Percentiles rank a stretch among this genome's conserved stretches.
phyloP scores from a whole-genome alignment of 2,113 vertebrate species.

The Python bivittatus region DNA sequence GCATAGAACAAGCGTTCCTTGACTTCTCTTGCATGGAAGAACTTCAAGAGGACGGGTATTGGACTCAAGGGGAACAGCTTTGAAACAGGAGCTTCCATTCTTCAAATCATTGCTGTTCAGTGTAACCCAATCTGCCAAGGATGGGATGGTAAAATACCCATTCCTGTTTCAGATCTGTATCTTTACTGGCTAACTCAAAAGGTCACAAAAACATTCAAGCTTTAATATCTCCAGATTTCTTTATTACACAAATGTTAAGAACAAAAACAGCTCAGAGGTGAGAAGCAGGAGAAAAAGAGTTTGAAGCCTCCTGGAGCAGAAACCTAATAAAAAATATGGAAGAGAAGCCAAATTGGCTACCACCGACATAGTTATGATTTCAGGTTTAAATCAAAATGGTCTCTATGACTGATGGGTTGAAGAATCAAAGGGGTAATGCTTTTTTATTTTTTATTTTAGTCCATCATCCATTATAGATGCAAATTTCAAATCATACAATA shows the following conservation, averaged over 20 bases:
- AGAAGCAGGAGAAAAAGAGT: background rate
- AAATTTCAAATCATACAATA: slow-evolving; percentile 1
- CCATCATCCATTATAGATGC: slow-evolving; percentile 14
- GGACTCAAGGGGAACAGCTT: background rate
- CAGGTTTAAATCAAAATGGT: background rate
- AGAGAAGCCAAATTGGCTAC: background rate
- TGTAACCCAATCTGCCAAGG: background rate
- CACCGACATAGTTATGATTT: background rate
- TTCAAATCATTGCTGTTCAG: background rate
- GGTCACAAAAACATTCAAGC: background rate
- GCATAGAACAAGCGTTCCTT: background rate
- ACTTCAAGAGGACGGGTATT: background rate
- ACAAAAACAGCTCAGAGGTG: background rate
- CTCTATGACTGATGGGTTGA: background rate
- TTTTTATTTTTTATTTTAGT: background rate
- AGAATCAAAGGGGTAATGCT: background rate
- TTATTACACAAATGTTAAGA: background rate
- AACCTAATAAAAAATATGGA: background rate
- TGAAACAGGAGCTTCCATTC: background rate
- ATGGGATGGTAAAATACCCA: background rate
- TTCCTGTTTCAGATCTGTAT: background rate
- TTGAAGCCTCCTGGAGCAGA: background rate
- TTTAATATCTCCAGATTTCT: background rate
- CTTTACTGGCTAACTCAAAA: background rate
- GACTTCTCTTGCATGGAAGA: background rate